phyloP scores from a whole-genome alignment of 2,113 vertebrate species.

The Zosterops hypoxanthus region DNA sequence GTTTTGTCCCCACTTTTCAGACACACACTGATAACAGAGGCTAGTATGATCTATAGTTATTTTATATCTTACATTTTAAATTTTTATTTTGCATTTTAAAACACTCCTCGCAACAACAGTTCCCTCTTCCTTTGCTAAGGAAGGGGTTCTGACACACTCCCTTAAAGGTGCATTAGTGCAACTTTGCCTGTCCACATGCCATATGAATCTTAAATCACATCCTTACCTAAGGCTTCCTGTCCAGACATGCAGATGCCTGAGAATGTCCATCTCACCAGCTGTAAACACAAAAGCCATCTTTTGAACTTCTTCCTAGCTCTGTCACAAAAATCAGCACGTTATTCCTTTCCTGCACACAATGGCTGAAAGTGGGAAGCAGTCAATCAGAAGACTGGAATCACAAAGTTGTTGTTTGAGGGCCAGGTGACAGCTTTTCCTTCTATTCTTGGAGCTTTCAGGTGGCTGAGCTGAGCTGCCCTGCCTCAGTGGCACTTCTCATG shows the following conservation, averaged over 20 bases:
- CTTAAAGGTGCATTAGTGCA: background rate
- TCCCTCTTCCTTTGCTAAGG: background rate
- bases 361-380: background rate
- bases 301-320: background rate
- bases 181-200: background rate
- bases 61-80: background rate
- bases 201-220: background rate
- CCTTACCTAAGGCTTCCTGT: background rate
- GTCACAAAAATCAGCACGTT: background rate
- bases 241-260: background rate
- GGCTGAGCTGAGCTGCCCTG: background rate
- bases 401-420: background rate
- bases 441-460: rapidly evolving
- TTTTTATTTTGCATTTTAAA: background rate
- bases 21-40: background rate
- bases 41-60: background rate
- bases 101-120: background rate
- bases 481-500: rapidly evolving
- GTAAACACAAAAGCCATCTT: background rate
- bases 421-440: background rate
- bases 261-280: background rate
- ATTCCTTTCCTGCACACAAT: background rate
- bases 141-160: background rate
- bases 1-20: background rate
- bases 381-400: background rate